These are phyloP conservation scores for Nicator chloris DNA, from an alignment of 2,113 vertebrate species.

Conservation along the genomic window DNA sequence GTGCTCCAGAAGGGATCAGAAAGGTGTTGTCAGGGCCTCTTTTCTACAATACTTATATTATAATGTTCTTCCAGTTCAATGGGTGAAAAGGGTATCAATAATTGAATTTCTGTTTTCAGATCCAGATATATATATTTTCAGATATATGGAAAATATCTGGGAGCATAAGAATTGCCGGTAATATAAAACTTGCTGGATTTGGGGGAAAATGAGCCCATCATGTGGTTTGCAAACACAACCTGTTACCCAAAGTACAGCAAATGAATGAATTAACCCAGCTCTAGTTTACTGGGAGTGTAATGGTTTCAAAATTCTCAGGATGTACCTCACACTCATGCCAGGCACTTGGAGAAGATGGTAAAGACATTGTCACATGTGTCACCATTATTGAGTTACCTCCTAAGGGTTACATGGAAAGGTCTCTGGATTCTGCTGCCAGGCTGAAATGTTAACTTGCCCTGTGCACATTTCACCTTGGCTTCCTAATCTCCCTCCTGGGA, in stretches of 20 bases:
- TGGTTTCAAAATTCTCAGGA: background rate
- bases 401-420: background rate
- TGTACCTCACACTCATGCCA: background rate
- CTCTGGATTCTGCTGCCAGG: background rate
- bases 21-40: background rate
- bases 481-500: background rate
- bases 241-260: background rate
- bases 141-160: background rate
- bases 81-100: background rate
- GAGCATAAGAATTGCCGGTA: background rate
- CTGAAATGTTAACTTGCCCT: background rate
- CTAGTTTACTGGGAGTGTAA: background rate
- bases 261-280: accelerated
- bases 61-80: background rate
- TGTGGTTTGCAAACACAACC: background rate
- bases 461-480: background rate
- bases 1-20: background rate
- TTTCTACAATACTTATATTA: background rate
- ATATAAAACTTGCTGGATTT: background rate
- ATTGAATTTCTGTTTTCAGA: background rate
- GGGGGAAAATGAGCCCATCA: background rate
- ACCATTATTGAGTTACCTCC: background rate
- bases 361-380: background rate
- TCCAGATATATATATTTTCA: too few relatives aligned
- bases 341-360: background rate